These are phyloP conservation scores for Trichogramma dendrolimi DNA, from an alignment of 2,888 invertebrate species.

Conservation along the genomic window DNA sequence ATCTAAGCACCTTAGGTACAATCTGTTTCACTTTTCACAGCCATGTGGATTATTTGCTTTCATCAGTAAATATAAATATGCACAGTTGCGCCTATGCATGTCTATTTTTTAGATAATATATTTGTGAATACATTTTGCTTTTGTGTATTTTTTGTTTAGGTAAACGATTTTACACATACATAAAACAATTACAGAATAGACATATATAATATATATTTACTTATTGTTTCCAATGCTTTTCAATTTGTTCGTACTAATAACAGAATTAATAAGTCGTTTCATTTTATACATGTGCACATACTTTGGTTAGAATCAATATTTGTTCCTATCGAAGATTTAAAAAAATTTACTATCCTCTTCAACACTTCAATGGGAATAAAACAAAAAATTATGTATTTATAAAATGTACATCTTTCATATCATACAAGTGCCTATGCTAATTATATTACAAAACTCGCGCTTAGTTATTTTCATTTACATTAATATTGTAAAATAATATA, in stretches of 20 bases:
- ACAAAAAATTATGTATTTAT: slow-evolving; percentile 21
- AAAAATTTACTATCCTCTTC: slow-evolving; percentile 23
- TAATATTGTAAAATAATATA: slow-evolving; percentile 16
- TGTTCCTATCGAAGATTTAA: slow-evolving; percentile 14
- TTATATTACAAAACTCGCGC: slow-evolving; percentile 17
- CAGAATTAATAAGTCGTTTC: slow-evolving; percentile 24
- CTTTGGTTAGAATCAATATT: slow-evolving; percentile 43
- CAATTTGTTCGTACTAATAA: slow-evolving; percentile 27
- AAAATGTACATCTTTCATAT: slow-evolving; percentile 19
- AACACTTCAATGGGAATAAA: slow-evolving; percentile 21
- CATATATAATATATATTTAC: slow-evolving; percentile 1
- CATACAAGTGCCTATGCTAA: slow-evolving; percentile 21
- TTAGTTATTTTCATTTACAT: slow-evolving; percentile 22
- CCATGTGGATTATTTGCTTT: slow-evolving; percentile 53
- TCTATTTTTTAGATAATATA: slow-evolving; percentile 22
- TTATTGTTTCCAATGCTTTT: slow-evolving; percentile 17
- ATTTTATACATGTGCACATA: slow-evolving; percentile 35
- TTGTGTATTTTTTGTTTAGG: slow-evolving; percentile 20
- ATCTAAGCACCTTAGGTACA: slow-evolving; percentile 53
- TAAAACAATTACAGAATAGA: slow-evolving; percentile 8
- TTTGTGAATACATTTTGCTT: slow-evolving; percentile 31
- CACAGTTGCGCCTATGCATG: slow-evolving; percentile 30
- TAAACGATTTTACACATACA: slow-evolving; percentile 27
- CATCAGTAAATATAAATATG: slow-evolving; percentile 49
- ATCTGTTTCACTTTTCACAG: slow-evolving; percentile 54